These are phyloP conservation scores for Palaemon carinicauda DNA, from an alignment of 1,140 invertebrate genomes.

Conservation along the genomic window DNA sequence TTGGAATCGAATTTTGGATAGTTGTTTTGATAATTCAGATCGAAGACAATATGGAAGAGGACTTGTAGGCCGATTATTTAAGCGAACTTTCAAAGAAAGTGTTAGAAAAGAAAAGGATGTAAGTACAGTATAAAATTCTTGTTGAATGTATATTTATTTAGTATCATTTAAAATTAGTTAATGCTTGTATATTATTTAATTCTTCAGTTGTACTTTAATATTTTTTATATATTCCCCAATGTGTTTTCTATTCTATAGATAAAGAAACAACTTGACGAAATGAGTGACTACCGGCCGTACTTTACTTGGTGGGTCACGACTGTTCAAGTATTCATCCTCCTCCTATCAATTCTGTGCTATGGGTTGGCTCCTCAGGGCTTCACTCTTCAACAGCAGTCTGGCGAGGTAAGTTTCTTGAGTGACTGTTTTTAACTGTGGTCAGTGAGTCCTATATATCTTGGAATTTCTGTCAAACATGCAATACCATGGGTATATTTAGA, in stretches of 20 bases:
- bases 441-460: background rate
- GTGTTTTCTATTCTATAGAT: constrained; percentile 21
- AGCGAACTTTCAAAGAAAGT: constrained; percentile 67
- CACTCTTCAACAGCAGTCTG: constrained; percentile 81
- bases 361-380: constrained; percentile 95
- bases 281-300: constrained; percentile 94
- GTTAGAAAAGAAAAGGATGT: constrained; percentile 50
- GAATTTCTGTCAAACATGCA: background rate
- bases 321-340: constrained; percentile 91
- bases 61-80: constrained; percentile 79
- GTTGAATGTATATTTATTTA: too few species aligned
- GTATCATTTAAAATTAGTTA: background rate
- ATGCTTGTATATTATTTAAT: background rate
- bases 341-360: constrained; percentile 90
- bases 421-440: background rate
- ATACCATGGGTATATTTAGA: too few species aligned
- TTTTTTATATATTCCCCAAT: background rate
- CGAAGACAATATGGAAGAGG: constrained; percentile 85
- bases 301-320: constrained; percentile 99
- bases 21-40: constrained; percentile 81
- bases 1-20: constrained; percentile 73
- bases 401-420: constrained; percentile 68
- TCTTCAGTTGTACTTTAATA: background rate
- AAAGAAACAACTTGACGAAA: constrained; percentile 80
- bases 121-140: background rate